Evolutionary conservation across 2,888 invertebrate species (phyloP).

Genomic region (Dicyrtoma fusca): DNA sequence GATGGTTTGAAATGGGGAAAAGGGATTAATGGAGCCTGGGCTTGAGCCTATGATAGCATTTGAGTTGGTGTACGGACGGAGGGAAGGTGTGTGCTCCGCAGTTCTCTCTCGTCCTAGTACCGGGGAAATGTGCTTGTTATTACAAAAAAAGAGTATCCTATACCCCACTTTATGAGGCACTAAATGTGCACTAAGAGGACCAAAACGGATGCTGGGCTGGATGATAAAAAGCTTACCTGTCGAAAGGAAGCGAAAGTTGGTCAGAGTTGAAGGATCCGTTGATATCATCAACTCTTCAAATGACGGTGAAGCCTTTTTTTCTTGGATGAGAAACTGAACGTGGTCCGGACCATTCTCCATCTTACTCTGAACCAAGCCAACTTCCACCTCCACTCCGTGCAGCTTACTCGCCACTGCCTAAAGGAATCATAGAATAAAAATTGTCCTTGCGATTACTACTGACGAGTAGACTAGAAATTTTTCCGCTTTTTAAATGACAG

Average conservation of each 20-base stretch:
- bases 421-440: too few species aligned
- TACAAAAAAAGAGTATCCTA: too few species aligned
- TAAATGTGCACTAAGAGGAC: not conserved
- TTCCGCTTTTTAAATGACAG: too few species aligned
- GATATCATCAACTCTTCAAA: conserved; percentile 55
- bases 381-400: conserved; percentile 89
- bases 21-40: conserved; percentile 4
- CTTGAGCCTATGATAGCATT: not conserved
- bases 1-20: not conserved
- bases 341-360: conserved; percentile 73
- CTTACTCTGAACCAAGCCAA: conserved; percentile 79
- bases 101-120: not conserved
- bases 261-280: conserved; percentile 50
- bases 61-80: not conserved
- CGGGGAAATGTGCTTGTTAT: not conserved
- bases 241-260: conserved; percentile 55
- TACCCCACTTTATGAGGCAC: not conserved
- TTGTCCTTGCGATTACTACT: too few species aligned
- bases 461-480: too few species aligned
- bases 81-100: too few species aligned
- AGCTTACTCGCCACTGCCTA: conserved; percentile 92
- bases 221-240: conserved; percentile 43
- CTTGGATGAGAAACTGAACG: conserved; percentile 86
- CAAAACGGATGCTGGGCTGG: not conserved
- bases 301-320: conserved; percentile 67